Evolutionary conservation across 2,113 vertebrate species (phyloP).

Genomic region (Leucoraja erinaceus): DNA sequence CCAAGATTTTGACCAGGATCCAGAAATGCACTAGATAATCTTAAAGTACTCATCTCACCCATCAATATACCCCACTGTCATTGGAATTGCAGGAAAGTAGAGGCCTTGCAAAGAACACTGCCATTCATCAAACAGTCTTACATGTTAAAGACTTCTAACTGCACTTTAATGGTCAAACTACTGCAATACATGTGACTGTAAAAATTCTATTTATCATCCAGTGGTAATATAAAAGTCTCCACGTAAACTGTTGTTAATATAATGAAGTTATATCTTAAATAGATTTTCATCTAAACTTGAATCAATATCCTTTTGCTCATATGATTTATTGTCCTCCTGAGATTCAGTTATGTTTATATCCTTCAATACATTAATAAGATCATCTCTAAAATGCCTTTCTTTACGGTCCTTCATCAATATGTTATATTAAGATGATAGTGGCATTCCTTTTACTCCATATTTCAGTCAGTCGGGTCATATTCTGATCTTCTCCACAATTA

Average conservation of each 20-base stretch:
- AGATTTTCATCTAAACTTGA: background rate
- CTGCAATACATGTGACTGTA: background rate
- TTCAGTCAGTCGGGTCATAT: too few relatives aligned
- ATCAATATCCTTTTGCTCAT: background rate
- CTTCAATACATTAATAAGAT: background rate
- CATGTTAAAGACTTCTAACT: background rate
- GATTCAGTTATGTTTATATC: background rate
- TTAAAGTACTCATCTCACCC: background rate
- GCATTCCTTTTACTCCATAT: too few relatives aligned
- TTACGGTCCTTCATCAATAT: too few relatives aligned
- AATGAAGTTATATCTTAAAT: background rate
- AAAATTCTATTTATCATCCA: background rate
- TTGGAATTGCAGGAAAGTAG: background rate
- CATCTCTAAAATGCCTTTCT: background rate
- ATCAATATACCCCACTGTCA: background rate
- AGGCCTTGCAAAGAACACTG: background rate
- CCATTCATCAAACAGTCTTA: background rate
- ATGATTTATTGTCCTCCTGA: background rate
- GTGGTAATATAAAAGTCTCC: background rate
- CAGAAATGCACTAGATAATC: background rate
- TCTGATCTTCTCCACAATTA: too few relatives aligned
- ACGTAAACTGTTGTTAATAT: background rate
- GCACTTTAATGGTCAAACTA: background rate
- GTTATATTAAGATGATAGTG: too few relatives aligned
- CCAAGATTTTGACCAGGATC: background rate